phyloP scores from a whole-genome alignment of 2,113 vertebrate genomes.

The Cynopterus brachyotis region DNA sequence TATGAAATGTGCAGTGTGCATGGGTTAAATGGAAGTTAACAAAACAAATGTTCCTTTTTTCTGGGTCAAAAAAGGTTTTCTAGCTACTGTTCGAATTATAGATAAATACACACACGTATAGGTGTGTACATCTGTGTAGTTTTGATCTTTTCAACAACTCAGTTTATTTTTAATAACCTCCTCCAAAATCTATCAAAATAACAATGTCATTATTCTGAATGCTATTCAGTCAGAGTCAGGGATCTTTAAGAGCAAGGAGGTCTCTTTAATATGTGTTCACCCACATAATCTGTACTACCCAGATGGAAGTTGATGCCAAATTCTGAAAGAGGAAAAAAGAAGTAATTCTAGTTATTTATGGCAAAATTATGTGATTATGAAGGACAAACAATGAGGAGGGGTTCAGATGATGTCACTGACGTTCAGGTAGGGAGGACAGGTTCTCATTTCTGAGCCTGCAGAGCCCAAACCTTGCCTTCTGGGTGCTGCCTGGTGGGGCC shows the following conservation, averaged over 20 bases:
- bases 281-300: neutral
- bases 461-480: neutral
- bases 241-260: neutral
- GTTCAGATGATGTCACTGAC: neutral
- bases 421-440: accelerated
- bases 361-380: neutral
- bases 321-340: neutral
- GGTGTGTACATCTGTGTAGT: neutral
- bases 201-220: neutral
- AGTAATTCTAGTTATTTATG: neutral
- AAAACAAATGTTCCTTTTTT: neutral
- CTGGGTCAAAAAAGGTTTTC: neutral
- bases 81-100: neutral
- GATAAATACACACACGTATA: neutral
- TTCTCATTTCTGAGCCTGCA: neutral
- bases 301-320: neutral
- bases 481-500: accelerated
- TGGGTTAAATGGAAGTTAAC: neutral
- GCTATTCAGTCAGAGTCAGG: neutral
- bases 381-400: neutral
- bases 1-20: neutral
- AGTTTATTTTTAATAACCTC: neutral
- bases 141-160: neutral
- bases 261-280: neutral
- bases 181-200: neutral